These are phyloP conservation scores for Hyalella azteca DNA, from an alignment of 2,888 invertebrate species.

Conservation along the genomic window DNA sequence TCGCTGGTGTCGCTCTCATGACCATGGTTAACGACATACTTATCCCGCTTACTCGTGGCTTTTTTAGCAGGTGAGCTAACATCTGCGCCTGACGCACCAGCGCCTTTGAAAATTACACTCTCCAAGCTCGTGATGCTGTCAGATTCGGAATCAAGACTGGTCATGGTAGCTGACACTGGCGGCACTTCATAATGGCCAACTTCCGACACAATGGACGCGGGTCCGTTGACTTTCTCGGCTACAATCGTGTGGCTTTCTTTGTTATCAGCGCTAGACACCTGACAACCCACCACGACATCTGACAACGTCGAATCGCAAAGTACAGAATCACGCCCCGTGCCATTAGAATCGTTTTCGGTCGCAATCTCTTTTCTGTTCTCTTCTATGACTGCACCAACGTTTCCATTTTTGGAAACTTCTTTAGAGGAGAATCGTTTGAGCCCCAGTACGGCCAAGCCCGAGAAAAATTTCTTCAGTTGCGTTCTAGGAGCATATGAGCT, in stretches of 20 bases:
- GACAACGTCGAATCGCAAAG: too few species aligned
- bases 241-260: constrained; percentile 10
- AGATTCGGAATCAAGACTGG: constrained; percentile 54
- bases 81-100: constrained; percentile 33
- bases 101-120: constrained; percentile 58
- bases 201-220: constrained; percentile 1
- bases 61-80: not conserved
- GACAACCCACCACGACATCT: too few species aligned
- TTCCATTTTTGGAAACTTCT: constrained; percentile 33
- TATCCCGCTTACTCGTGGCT: constrained; percentile 41
- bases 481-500: not conserved
- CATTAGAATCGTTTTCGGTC: too few species aligned
- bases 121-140: constrained; percentile 59
- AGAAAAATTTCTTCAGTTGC: constrained; percentile 44
- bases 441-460: constrained; percentile 45
- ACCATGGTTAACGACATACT: constrained; percentile 53
- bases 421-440: constrained; percentile 45
- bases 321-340: too few species aligned
- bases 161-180: constrained; percentile 5
- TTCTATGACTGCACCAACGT: too few species aligned
- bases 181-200: constrained; percentile 2
- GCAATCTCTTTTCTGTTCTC: too few species aligned
- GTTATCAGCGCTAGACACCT: not conserved
- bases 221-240: too few species aligned
- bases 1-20: constrained; percentile 53